phyloP scores from a whole-genome alignment of 2,113 vertebrate genomes.

The Pandion haliaetus region DNA sequence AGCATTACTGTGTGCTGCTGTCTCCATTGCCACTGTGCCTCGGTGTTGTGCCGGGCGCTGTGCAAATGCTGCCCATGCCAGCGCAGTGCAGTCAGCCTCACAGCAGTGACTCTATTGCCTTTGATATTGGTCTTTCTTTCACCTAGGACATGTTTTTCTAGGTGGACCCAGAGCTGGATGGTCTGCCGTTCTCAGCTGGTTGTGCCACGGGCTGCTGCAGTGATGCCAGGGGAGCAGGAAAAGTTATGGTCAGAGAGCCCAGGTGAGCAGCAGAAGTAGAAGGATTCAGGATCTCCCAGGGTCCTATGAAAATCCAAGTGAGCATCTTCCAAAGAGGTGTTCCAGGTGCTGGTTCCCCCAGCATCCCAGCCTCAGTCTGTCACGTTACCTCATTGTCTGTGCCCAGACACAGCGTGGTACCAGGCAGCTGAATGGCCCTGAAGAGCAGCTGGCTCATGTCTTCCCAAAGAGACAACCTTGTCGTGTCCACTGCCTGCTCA shows the following conservation, averaged over 20 bases:
- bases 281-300: not conserved
- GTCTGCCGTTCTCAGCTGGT: not conserved
- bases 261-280: not conserved
- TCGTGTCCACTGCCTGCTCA: not conserved
- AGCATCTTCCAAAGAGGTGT: not conserved
- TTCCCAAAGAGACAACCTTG: not conserved
- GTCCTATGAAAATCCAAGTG: not conserved
- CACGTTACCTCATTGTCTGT: not conserved
- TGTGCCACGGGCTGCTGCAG: not conserved
- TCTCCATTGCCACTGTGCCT: not conserved
- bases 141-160: not conserved
- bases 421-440: not conserved
- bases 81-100: fast-evolving
- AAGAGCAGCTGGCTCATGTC: not conserved
- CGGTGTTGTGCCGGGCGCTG: not conserved
- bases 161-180: not conserved
- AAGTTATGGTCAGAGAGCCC: not conserved
- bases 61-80: not conserved
- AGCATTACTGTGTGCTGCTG: not conserved
- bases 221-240: not conserved
- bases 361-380: not conserved
- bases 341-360: too few species aligned
- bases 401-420: not conserved
- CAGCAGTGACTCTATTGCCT: not conserved
- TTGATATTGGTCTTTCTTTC: not conserved